Evolutionary conservation across 2,888 invertebrate species (phyloP).

Genomic region (Ceriagrion tenellum): DNA sequence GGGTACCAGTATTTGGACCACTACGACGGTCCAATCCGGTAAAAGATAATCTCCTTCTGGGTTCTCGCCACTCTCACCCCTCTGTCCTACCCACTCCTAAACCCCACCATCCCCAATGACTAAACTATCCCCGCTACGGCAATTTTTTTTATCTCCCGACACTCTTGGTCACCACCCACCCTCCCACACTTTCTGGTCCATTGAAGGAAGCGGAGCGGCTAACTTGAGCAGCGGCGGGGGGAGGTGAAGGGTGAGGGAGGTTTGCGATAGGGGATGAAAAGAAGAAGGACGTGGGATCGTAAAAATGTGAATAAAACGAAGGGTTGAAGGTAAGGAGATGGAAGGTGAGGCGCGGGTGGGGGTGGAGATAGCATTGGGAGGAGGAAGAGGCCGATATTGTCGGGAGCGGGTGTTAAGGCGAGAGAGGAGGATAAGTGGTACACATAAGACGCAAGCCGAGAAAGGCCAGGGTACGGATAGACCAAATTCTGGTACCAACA

Average conservation of each 20-base stretch:
- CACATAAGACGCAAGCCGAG: too few species aligned
- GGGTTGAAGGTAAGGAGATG: not conserved
- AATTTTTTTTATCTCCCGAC: not conserved
- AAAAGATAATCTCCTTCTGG: not conserved
- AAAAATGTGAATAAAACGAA: constrained; percentile 2
- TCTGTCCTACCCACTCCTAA: not conserved
- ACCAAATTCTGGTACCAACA: too few species aligned
- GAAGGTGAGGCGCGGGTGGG: not conserved
- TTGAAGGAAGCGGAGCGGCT: constrained; percentile 13
- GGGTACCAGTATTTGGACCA: not conserved
- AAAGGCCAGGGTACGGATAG: too few species aligned
- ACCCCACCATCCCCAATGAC: not conserved
- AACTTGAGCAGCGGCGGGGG: not conserved
- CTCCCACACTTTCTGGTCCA: not conserved
- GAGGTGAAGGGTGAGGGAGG: not conserved
- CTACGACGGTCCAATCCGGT: not conserved
- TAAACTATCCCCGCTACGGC: not conserved
- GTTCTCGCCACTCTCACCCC: not conserved
- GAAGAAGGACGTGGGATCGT: not conserved
- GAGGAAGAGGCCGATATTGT: too few species aligned
- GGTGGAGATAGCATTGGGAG: not conserved
- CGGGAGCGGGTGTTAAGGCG: too few species aligned
- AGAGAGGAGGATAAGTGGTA: too few species aligned
- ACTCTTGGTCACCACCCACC: not conserved
- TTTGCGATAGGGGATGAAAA: constrained; percentile 8